Evolutionary conservation across 2,888 invertebrate species (phyloP).

Genomic region (Masnerella sp.): DNA sequence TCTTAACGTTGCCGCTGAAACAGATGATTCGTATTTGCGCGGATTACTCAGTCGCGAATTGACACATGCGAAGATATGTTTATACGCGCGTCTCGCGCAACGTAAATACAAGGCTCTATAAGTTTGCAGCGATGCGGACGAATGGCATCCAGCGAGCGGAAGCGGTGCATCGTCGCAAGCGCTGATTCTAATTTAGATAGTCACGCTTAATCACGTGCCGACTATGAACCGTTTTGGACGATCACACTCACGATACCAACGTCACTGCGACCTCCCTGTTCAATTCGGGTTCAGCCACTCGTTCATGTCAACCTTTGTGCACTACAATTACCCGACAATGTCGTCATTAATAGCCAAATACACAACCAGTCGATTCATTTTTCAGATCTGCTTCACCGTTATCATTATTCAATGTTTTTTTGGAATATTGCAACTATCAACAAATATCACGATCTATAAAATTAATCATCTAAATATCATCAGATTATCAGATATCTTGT

Average conservation of each 20-base stretch:
- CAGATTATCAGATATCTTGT: too few relatives aligned
- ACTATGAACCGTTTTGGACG: slow-evolving; percentile 69
- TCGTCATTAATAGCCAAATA: slow-evolving; percentile 37
- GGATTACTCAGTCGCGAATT: slow-evolving; percentile 39
- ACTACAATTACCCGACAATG: slow-evolving; percentile 45
- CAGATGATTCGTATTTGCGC: slow-evolving; percentile 41
- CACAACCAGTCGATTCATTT: slow-evolving; percentile 22
- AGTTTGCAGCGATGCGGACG: slow-evolving; percentile 58
- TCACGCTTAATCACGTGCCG: slow-evolving; percentile 70
- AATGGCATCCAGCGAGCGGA: slow-evolving; percentile 47
- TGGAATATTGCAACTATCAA: too few relatives aligned
- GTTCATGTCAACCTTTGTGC: slow-evolving; percentile 35
- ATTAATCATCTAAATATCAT: too few relatives aligned
- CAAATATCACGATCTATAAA: too few relatives aligned
- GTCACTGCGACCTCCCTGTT: slow-evolving; percentile 34
- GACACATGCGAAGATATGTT: slow-evolving; percentile 47
- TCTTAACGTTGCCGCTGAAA: slow-evolving; percentile 15
- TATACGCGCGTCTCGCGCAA: slow-evolving; percentile 32
- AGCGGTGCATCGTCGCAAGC: slow-evolving; percentile 58
- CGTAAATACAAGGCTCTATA: slow-evolving; percentile 45
- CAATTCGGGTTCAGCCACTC: slow-evolving; percentile 32
- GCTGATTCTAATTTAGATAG: slow-evolving; percentile 75
- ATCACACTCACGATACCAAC: slow-evolving; percentile 64
- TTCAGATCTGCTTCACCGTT: slow-evolving; percentile 2
- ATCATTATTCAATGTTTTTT: neutral